A percentile compares a stretch with the other conserved stretches of the same genome.
Conservation (phyloP, 2,888 invertebrate genomes). For the Diarsia rubi region DNA sequence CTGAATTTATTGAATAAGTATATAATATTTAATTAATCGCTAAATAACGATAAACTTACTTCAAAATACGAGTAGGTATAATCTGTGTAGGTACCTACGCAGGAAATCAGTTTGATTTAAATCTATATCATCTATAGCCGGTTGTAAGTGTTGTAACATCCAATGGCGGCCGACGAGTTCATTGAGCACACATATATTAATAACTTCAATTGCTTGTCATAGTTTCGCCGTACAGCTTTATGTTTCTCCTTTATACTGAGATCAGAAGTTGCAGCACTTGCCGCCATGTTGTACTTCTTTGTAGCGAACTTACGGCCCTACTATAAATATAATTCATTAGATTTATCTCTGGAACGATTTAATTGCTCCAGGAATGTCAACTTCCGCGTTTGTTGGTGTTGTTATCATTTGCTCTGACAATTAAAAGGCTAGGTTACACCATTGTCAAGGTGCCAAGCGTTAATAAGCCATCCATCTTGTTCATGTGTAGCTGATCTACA, state of each 20-base stretch:
- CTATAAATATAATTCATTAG: conserved; percentile 51
- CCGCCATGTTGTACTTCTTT: conserved; percentile 21
- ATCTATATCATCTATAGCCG: background rate
- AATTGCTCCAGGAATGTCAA: conserved; percentile 59
- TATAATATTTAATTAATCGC: background rate
- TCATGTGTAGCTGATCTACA: conserved; percentile 20
- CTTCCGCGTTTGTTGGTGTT: conserved; percentile 62
- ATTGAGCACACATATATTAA: conserved; percentile 51
- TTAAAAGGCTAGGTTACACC: conserved; percentile 58
- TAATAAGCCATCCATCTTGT: conserved; percentile 42
- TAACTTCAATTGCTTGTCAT: conserved; percentile 60
- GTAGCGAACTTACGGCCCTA: conserved; percentile 20
- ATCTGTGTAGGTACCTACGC: background rate
- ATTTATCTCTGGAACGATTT: conserved; percentile 46
- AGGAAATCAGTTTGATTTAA: conserved; percentile 21
- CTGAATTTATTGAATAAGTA: conserved; percentile 12
- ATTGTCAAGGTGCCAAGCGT: conserved; percentile 51
- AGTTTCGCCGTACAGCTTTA: conserved; percentile 51
- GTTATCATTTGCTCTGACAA: conserved; percentile 45
- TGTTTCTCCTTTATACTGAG: conserved; percentile 55
- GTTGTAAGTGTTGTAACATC: conserved; percentile 20
- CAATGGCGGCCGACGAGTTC: conserved; percentile 40
- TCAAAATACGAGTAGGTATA: conserved; percentile 2
- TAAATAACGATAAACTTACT: conserved; percentile 8
- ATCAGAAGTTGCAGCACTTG: conserved; percentile 18